These are phyloP conservation scores for Acridotheres tristis DNA, from an alignment of 2,797 vertebrate species.

Conservation along the genomic window DNA sequence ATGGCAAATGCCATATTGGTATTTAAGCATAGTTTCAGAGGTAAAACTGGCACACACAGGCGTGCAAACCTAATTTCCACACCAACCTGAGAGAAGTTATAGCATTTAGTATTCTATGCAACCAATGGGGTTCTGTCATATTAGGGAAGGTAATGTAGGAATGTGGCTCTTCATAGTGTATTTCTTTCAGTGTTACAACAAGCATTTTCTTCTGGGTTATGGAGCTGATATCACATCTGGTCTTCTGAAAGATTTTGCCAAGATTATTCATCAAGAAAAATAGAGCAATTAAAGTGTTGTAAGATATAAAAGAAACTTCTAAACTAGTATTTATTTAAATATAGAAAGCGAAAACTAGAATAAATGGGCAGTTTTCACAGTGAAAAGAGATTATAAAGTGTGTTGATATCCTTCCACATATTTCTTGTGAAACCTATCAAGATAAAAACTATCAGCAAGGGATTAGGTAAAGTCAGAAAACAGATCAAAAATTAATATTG, in stretches of 20 bases:
- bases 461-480: neutral
- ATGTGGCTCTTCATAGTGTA: neutral
- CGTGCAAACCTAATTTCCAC: neutral
- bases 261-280: neutral
- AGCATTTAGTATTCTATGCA: neutral
- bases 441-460: neutral
- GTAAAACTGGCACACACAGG: neutral
- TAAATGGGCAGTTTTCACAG: neutral
- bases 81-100: neutral
- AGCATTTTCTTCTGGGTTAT: neutral
- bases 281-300: neutral
- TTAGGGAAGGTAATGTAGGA: rapidly evolving
- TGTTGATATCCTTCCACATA: neutral
- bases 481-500: neutral
- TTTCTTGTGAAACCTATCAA: neutral
- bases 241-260: neutral
- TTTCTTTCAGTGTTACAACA: neutral
- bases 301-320: neutral
- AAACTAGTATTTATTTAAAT: neutral
- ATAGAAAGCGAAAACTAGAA: neutral
- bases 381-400: neutral
- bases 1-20: neutral
- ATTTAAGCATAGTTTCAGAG: neutral
- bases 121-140: neutral
- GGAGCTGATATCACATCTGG: neutral